phyloP scores from a whole-genome alignment of 2,888 invertebrate genomes.

The Tipula helvola region DNA sequence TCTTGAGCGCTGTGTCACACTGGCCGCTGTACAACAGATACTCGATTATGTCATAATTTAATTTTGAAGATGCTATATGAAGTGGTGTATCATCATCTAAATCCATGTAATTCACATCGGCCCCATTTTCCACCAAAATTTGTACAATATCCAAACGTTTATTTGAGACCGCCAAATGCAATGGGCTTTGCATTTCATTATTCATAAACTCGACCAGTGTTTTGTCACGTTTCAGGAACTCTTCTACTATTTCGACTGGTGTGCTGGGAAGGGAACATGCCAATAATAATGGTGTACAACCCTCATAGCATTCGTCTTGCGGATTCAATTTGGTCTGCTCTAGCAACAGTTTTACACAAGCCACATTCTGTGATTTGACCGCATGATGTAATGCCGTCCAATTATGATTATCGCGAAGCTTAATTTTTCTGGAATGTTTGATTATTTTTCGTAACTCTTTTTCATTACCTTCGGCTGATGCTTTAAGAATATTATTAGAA shows the following conservation, averaged over 20 bases:
- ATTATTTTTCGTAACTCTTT: neutral
- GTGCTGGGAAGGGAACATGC: neutral
- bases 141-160: conserved; percentile 14
- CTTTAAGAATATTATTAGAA: neutral
- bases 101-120: conserved; percentile 13
- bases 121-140: conserved; percentile 13
- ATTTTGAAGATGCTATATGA: conserved; percentile 12
- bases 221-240: conserved; percentile 6
- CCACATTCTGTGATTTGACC: conserved; percentile 7
- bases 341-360: conserved; percentile 12
- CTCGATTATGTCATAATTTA: conserved; percentile 14
- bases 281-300: conserved; percentile 14
- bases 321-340: neutral
- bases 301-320: conserved; percentile 12
- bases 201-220: conserved; percentile 12
- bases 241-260: conserved; percentile 12
- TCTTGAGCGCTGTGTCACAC: conserved; percentile 11
- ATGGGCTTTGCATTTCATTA: conserved; percentile 14
- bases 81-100: conserved; percentile 15
- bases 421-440: neutral
- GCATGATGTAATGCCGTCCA: conserved; percentile 16
- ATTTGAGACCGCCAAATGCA: conserved; percentile 13
- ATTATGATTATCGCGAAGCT: conserved; percentile 13
- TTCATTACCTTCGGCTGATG: neutral
- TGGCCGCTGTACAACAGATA: conserved; percentile 12